phyloP scores from a whole-genome alignment of 2,797 vertebrate species.

The Hoplostethus atlanticus region DNA sequence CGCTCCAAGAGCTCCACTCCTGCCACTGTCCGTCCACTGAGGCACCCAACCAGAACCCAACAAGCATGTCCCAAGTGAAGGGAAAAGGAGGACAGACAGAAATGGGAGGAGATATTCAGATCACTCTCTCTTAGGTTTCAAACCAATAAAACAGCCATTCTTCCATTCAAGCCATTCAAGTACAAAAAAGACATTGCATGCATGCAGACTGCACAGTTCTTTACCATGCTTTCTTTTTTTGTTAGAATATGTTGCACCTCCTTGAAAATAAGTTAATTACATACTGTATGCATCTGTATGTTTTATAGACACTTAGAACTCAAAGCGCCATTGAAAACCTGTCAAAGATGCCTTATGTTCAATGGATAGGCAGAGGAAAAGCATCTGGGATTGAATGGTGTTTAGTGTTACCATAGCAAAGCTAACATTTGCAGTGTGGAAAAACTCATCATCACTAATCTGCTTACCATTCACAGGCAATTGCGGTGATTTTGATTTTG shows the following conservation, averaged over 20 bases:
- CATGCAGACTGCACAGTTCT: not conserved
- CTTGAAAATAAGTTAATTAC: no score
- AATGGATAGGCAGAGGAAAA: constrained; percentile 54
- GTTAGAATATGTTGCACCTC: not conserved
- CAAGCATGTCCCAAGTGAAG: constrained; percentile 73
- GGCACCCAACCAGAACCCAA: constrained; percentile 76
- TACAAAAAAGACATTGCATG: constrained; percentile 39
- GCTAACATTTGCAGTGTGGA: constrained; percentile 76
- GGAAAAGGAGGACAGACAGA: constrained; percentile 74
- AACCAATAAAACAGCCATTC: constrained; percentile 59
- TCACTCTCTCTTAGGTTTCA: constrained; percentile 64
- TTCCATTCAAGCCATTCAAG: constrained; percentile 8
- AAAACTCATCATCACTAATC: constrained; percentile 81
- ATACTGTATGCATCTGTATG: not conserved
- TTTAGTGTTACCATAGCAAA: constrained; percentile 67
- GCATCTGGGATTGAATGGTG: constrained; percentile 65
- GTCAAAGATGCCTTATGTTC: not conserved
- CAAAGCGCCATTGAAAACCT: constrained; percentile 17
- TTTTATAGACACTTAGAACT: not conserved
- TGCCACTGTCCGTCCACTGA: constrained; percentile 99
- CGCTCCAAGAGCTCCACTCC: constrained; percentile 98
- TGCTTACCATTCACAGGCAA: constrained; percentile 78
- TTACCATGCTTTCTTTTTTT: constrained; percentile 3
- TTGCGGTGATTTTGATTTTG: constrained; percentile 70
- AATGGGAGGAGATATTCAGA: constrained; percentile 77